Conservation (phyloP, 2,797 vertebrate genomes). For the Acrossocheilus fasciatus region DNA sequence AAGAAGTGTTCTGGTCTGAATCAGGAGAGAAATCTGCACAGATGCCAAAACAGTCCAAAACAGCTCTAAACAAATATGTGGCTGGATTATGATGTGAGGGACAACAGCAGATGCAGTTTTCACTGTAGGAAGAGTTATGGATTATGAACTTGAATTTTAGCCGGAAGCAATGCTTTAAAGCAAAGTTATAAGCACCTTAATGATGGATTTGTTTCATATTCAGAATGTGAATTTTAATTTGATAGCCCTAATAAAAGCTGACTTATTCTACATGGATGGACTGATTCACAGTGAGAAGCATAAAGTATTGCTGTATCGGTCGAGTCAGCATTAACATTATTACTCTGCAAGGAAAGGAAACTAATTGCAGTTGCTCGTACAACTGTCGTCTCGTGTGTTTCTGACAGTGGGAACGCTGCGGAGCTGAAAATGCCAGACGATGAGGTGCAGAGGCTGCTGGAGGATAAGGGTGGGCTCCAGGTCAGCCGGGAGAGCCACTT, state of each 20-base stretch:
- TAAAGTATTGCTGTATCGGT: background rate
- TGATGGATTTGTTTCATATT: background rate
- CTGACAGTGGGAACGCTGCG: constrained; percentile 55
- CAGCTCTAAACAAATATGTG: background rate
- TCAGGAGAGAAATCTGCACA: background rate
- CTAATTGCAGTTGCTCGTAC: too few species aligned
- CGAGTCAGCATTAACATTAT: too few species aligned
- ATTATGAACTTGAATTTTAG: too few species aligned
- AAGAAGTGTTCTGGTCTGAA: too few species aligned
- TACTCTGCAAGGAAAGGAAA: background rate
- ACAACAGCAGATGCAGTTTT: too few species aligned
- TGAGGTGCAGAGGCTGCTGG: constrained; percentile 71
- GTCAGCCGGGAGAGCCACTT: constrained; percentile 84
- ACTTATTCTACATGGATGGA: background rate
- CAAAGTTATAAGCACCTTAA: too few species aligned
- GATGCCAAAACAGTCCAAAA: too few species aligned
- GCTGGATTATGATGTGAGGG: too few species aligned
- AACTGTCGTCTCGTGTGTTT: constrained; percentile 24
- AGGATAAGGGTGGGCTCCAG: constrained; percentile 85
- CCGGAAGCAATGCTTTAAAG: too few species aligned
- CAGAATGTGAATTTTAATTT: background rate
- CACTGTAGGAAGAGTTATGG: too few species aligned
- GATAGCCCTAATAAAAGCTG: background rate
- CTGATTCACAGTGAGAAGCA: too few species aligned
- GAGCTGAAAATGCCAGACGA: constrained; percentile 44